Evolutionary conservation across 2,888 invertebrate species (phyloP).

Genomic region (Euzophera pinguis): DNA sequence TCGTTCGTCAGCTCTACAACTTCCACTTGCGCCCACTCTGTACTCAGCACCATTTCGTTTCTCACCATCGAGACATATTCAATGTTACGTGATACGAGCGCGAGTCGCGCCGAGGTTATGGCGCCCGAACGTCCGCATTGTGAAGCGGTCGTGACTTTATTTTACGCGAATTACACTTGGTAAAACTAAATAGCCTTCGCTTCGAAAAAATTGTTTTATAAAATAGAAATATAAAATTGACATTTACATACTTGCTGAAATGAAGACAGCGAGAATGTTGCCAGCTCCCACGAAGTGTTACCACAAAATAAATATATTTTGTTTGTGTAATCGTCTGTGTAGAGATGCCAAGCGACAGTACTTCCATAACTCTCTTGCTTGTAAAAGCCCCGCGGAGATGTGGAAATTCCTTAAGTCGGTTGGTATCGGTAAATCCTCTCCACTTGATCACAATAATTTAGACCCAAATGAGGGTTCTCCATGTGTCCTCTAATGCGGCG

Average conservation of each 20-base stretch:
- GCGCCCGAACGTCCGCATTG: conserved; percentile 44
- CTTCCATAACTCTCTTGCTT: too few relatives aligned
- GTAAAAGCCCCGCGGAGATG: too few relatives aligned
- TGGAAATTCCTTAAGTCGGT: too few relatives aligned
- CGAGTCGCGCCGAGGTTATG: conserved; percentile 61
- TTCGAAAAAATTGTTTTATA: conserved; percentile 43
- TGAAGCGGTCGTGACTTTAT: conserved; percentile 24
- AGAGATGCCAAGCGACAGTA: too few relatives aligned
- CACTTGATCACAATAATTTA: too few relatives aligned
- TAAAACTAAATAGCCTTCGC: conserved; percentile 31
- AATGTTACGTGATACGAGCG: conserved; percentile 65
- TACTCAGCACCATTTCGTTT: conserved; percentile 90
- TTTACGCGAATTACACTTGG: conserved; percentile 28
- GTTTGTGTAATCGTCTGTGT: too few relatives aligned
- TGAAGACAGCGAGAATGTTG: conserved; percentile 73
- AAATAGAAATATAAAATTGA: conserved; percentile 64
- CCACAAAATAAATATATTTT: conserved; percentile 40
- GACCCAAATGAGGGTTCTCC: too few relatives aligned
- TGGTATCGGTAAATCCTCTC: too few relatives aligned
- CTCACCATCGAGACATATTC: conserved; percentile 69
- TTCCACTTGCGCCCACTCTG: conserved; percentile 99
- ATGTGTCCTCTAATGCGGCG: too few relatives aligned
- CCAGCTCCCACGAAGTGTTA: conserved; percentile 61
- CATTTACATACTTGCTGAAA: conserved; percentile 80
- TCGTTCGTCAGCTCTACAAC: conserved; percentile 98